These are phyloP conservation scores for Apostichopus leukothele DNA, from an alignment of 53 echinoderm and acorn worm genomes.

Conservation along the genomic window DNA sequence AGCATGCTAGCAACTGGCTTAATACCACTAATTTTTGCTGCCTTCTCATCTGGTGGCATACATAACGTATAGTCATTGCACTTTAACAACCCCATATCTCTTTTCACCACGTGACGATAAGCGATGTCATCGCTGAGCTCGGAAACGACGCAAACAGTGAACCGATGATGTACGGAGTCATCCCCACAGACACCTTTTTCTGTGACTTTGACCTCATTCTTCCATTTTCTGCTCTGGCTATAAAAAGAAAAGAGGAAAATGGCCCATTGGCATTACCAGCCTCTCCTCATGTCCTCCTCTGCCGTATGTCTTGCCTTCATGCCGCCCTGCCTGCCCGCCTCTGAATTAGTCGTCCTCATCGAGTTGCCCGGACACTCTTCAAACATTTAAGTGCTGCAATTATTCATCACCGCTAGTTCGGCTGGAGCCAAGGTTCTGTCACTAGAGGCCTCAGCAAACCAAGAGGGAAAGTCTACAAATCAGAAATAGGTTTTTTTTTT, in stretches of 20 bases:
- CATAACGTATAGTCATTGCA: conserved; percentile 1
- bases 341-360: neutral
- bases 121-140: neutral
- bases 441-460: conserved; percentile 18
- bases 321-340: neutral
- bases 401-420: conserved; percentile 17
- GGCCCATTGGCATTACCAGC: neutral
- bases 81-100: conserved; percentile 7
- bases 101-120: conserved; percentile 6
- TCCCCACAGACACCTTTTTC: conserved; percentile 18
- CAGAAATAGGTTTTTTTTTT: neutral
- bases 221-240: neutral
- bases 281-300: neutral
- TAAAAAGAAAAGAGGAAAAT: neutral
- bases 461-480: conserved; percentile 23
- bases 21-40: too few relatives aligned
- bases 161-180: conserved; percentile 7
- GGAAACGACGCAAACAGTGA: neutral
- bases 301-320: neutral
- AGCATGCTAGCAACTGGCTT: too few relatives aligned
- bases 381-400: conserved; percentile 32
- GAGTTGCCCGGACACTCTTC: neutral
- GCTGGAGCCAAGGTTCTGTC: conserved; percentile 40
- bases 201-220: conserved; percentile 8
- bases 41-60: too few relatives aligned